These are phyloP conservation scores for Anguilla megastoma DNA, from an alignment of 2,797 vertebrate genomes.

Conservation along the genomic window DNA sequence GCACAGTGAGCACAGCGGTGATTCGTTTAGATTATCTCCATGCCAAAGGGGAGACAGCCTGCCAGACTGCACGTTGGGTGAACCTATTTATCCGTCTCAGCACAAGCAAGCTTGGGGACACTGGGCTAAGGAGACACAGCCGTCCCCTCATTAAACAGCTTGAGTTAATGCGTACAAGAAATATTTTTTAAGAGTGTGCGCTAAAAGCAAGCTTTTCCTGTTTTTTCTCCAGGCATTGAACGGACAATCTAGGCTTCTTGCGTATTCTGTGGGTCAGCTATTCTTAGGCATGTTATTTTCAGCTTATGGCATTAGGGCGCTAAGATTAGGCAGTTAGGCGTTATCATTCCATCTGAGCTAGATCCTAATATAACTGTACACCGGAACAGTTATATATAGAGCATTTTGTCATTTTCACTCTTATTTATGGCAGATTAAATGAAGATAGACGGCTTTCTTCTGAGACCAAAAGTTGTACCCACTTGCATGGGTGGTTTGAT, in stretches of 20 bases:
- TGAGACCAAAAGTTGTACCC: constrained; percentile 79
- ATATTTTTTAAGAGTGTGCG: not conserved
- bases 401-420: constrained; percentile 82
- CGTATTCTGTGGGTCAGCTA: constrained; percentile 98
- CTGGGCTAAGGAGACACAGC: not conserved
- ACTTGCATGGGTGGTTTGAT: constrained; percentile 76
- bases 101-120: not conserved
- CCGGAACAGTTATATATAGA: constrained; percentile 92
- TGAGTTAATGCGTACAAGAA: not conserved
- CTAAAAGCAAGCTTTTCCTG: not conserved
- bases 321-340: constrained; percentile 96
- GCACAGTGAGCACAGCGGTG: not conserved
- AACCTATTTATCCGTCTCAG: constrained; percentile 15
- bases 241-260: constrained; percentile 67
- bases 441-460: constrained; percentile 71
- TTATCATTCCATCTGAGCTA: constrained; percentile 95
- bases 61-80: constrained; percentile 13
- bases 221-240: constrained; percentile 18
- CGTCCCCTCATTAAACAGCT: not conserved
- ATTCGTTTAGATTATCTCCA: constrained; percentile 6
- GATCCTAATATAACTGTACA: constrained; percentile 90
- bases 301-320: constrained; percentile 95
- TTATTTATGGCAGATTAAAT: constrained; percentile 83
- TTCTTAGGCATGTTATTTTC: constrained; percentile 98
- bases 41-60: constrained; percentile 16